These are phyloP conservation scores for Athalia cordata DNA, from an alignment of 2,888 invertebrate genomes.

Conservation along the genomic window DNA sequence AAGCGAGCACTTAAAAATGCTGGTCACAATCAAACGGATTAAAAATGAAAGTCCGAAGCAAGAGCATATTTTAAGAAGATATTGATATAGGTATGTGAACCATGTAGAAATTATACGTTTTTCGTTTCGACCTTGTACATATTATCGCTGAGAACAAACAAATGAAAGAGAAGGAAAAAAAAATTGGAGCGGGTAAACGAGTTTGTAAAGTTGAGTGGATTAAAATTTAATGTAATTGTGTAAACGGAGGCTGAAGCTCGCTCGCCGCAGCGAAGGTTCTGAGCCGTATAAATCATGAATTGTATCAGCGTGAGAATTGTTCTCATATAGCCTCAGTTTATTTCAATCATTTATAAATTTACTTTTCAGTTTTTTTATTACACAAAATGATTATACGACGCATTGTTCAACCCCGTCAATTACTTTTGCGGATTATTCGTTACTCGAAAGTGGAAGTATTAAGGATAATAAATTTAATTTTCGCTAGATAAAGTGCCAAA, in stretches of 20 bases:
- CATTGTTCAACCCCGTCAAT: constrained; percentile 24
- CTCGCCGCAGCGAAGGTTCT: background rate
- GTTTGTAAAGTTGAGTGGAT: background rate
- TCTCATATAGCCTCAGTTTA: constrained; percentile 31
- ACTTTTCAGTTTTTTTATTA: background rate
- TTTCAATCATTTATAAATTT: constrained; percentile 19
- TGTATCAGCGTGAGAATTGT: constrained; percentile 36
- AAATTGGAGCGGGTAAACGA: constrained; percentile 4
- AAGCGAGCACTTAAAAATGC: no score
- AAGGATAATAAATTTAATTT: background rate
- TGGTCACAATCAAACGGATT: no score
- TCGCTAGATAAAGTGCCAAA: background rate
- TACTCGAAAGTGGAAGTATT: background rate
- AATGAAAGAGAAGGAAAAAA: background rate
- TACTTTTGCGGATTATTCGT: constrained; percentile 14
- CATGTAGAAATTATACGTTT: no score
- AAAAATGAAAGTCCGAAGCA: no score
- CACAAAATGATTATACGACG: constrained; percentile 1
- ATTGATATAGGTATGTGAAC: no score
- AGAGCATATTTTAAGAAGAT: no score
- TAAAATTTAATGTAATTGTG: constrained; percentile 14
- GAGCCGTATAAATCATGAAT: constrained; percentile 25
- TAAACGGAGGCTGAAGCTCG: constrained; percentile 1
- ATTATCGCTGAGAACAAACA: background rate
- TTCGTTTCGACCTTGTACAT: no score